These are phyloP conservation scores for Apteryx mantelli DNA, from an alignment of 2,113 vertebrate species.

Conservation along the genomic window DNA sequence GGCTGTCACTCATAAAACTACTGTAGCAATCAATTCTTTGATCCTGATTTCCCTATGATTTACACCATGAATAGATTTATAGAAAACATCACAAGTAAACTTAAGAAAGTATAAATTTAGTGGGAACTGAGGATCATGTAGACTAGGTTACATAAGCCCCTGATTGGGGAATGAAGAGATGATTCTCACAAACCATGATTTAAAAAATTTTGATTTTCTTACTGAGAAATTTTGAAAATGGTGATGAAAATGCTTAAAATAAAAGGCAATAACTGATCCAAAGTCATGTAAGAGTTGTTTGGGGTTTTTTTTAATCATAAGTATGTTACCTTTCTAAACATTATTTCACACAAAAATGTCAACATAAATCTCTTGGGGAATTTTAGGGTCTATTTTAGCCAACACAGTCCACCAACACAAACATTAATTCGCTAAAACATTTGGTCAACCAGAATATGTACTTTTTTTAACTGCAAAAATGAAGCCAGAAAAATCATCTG, in stretches of 20 bases:
- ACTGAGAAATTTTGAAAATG: not conserved
- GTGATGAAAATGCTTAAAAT: not conserved
- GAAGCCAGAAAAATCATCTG: not conserved
- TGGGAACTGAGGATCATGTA: not conserved
- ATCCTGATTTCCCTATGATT: not conserved
- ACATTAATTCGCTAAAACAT: not conserved
- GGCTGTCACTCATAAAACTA: not conserved
- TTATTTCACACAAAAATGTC: not conserved
- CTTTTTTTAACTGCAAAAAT: not conserved
- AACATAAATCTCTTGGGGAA: not conserved
- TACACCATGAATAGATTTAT: not conserved
- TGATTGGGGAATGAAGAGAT: not conserved
- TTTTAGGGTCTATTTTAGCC: not conserved
- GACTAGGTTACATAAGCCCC: not conserved
- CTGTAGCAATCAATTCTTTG: not conserved
- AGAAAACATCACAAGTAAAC: not conserved
- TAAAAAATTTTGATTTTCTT: not conserved
- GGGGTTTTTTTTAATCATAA: rapidly evolving
- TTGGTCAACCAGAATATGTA: not conserved
- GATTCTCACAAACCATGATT: not conserved
- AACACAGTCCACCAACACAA: not conserved
- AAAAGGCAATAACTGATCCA: not conserved
- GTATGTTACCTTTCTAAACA: not conserved
- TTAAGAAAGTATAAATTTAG: not conserved
- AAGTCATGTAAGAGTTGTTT: not conserved